Conservation (phyloP, 2,113 vertebrate genomes). For the Ancistrus triradiatus region DNA sequence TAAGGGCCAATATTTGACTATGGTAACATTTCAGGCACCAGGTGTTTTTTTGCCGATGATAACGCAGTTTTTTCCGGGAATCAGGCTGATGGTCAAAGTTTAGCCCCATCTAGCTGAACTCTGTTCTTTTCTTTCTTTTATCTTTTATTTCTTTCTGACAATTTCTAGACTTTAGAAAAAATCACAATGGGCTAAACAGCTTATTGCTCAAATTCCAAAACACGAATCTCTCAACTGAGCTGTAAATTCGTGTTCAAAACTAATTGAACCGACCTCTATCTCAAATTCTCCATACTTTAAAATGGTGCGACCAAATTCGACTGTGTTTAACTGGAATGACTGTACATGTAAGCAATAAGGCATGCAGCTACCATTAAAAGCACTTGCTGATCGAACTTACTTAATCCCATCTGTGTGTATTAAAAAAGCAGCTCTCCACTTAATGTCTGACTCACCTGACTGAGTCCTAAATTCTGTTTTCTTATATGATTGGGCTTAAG, state of each 20-base stretch:
- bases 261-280: too few species aligned
- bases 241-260: too few species aligned
- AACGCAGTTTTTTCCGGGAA: constrained; percentile 94
- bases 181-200: constrained; percentile 49
- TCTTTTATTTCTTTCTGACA: constrained; percentile 61
- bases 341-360: constrained; percentile 46
- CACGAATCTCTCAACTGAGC: too few species aligned
- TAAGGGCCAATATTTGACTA: constrained; percentile 99
- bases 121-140: constrained; percentile 50
- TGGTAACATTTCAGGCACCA: constrained; percentile 99
- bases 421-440: background rate
- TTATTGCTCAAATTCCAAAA: constrained; percentile 38
- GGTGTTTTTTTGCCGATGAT: constrained; percentile 99
- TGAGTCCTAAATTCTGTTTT: too few species aligned
- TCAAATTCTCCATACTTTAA: too few species aligned
- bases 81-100: constrained; percentile 96
- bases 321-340: constrained; percentile 51
- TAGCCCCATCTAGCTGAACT: constrained; percentile 75
- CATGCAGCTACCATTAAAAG: constrained; percentile 52
- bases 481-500: background rate
- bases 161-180: constrained; percentile 48
- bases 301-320: too few species aligned
- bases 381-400: constrained; percentile 31
- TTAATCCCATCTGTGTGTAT: constrained; percentile 50
- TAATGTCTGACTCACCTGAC: too few species aligned